A percentile compares a stretch with the other conserved stretches of the same genome.
phyloP scores from a whole-genome alignment of 2,888 invertebrate genomes.

The Polyommatus icarus region DNA sequence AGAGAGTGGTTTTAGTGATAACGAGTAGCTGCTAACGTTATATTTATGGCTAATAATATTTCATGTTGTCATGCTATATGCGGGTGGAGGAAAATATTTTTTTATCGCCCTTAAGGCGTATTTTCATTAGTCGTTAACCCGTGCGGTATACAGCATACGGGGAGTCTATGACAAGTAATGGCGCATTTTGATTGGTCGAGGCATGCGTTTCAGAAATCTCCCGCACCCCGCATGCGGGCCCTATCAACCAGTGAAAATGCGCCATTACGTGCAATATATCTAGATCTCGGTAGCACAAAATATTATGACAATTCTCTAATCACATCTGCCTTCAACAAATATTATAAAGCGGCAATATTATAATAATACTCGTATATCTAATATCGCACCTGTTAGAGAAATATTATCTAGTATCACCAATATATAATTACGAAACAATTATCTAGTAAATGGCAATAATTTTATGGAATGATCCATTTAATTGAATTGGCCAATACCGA shows the following conservation, averaged over 20 bases:
- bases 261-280: too few relatives aligned
- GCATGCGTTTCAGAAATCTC: too few relatives aligned
- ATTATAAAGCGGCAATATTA: not conserved
- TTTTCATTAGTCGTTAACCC: too few relatives aligned
- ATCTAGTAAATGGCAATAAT: conserved; percentile 12
- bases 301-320: not conserved
- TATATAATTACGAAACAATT: conserved; percentile 9
- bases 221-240: too few relatives aligned
- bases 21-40: not conserved
- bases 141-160: too few relatives aligned
- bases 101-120: too few relatives aligned
- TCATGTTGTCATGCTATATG: not conserved
- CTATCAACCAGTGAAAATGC: too few relatives aligned
- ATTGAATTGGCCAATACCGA: conserved; percentile 12
- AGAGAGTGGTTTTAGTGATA: not conserved
- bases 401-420: not conserved
- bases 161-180: too few relatives aligned
- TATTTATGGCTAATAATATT: not conserved
- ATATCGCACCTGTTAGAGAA: conserved; percentile 1
- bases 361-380: not conserved
- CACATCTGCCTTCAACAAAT: not conserved
- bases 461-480: conserved; percentile 3
- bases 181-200: too few relatives aligned
- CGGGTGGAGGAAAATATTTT: not conserved
- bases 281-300: not conserved